A percentile compares a stretch with the other conserved stretches of the same genome.
These are phyloP conservation scores for Oreochromis tanganicae DNA, from an alignment of 2,113 vertebrate genomes.

Conservation along the genomic window DNA sequence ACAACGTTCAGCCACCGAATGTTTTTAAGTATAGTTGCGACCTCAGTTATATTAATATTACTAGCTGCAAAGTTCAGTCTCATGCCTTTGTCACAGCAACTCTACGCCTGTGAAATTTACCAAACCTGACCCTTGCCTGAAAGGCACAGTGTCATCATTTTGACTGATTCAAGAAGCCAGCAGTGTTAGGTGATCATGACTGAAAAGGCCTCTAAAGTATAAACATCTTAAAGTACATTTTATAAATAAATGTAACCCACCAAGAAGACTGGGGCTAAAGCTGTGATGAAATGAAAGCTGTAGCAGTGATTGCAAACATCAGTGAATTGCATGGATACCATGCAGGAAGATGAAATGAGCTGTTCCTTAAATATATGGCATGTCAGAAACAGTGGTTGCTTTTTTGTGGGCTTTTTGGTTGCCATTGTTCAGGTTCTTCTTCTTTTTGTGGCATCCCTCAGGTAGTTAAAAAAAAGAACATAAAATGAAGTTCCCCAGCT, in stretches of 20 bases:
- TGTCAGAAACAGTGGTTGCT: not conserved
- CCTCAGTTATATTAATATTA: not conserved
- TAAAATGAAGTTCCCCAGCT: not conserved
- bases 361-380: not conserved
- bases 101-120: not conserved
- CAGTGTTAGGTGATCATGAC: not conserved
- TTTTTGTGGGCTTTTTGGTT: not conserved
- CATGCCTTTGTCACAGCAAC: not conserved
- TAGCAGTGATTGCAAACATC: not conserved
- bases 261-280: fast-evolving
- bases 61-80: not conserved
- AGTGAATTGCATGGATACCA: too few species aligned
- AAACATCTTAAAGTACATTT: not conserved
- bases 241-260: not conserved
- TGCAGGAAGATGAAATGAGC: not conserved
- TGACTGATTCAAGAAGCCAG: not conserved
- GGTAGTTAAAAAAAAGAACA: not conserved
- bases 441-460: not conserved
- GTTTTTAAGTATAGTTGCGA: fast-evolving
- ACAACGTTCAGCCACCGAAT: not conserved
- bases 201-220: not conserved
- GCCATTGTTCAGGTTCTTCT: not conserved
- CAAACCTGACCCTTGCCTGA: not conserved
- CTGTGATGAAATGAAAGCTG: fast-evolving
- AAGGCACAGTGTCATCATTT: not conserved